Percentiles rank a stretch among this genome's conserved stretches.
These are phyloP conservation scores for Apodemia mormo DNA, from an alignment of 2,888 invertebrate genomes.

Conservation along the genomic window DNA sequence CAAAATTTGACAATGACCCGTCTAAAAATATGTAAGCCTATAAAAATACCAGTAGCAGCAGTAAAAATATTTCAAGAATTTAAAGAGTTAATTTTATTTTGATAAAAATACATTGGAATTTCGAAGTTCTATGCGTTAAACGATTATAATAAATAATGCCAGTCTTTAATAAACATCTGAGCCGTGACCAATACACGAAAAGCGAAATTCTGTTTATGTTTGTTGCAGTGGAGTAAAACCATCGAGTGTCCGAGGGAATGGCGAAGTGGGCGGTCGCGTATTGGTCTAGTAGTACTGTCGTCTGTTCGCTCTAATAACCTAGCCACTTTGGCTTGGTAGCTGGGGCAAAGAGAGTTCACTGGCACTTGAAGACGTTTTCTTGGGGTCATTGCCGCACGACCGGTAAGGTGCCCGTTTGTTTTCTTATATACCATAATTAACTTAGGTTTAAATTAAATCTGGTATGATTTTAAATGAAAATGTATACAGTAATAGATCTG, in stretches of 20 bases:
- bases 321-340: constrained; percentile 44
- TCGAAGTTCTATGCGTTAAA: neutral
- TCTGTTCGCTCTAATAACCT: constrained; percentile 49
- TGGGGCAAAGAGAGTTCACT: constrained; percentile 62
- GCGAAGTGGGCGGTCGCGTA: constrained; percentile 56
- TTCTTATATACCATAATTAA: neutral
- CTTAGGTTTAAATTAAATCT: constrained; percentile 7
- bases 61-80: neutral
- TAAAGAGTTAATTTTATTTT: neutral
- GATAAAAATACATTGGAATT: neutral
- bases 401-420: constrained; percentile 45
- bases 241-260: constrained; percentile 51
- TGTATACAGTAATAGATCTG: neutral
- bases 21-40: too few species aligned
- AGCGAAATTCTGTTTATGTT: constrained; percentile 7
- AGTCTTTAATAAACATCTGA: neutral
- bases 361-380: constrained; percentile 45
- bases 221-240: constrained; percentile 28
- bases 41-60: neutral
- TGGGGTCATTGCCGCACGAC: constrained; percentile 55
- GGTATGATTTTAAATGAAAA: neutral
- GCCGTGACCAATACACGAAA: neutral
- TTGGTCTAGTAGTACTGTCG: constrained; percentile 35
- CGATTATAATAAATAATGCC: neutral
- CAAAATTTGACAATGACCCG: too few species aligned